phyloP scores from a whole-genome alignment of 2,888 invertebrate species.

The Leptopterna dolabrata region DNA sequence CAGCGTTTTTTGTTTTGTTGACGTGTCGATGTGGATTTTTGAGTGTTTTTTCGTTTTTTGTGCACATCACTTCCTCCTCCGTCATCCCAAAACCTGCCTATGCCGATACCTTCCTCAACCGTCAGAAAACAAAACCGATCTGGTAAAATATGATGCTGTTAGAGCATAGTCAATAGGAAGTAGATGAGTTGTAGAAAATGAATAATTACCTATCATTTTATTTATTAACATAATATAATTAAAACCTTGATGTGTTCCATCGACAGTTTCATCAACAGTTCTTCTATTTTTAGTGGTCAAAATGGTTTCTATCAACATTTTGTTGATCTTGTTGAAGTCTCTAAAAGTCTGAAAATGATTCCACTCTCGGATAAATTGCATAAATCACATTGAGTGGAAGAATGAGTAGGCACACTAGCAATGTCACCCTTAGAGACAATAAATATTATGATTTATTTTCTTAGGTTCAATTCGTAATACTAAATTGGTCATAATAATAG shows the following conservation, averaged over 20 bases:
- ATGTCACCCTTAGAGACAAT: too few species aligned
- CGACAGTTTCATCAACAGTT: not conserved
- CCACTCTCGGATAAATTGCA: too few species aligned
- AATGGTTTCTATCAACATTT: too few species aligned
- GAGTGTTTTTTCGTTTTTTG: not conserved
- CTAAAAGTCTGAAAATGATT: too few species aligned
- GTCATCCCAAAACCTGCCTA: slow-evolving; percentile 10
- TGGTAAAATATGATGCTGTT: slow-evolving; percentile 20
- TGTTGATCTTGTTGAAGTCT: too few species aligned
- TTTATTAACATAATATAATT: too few species aligned
- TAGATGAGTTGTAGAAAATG: not conserved
- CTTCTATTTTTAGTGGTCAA: too few species aligned
- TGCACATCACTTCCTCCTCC: slow-evolving; percentile 14
- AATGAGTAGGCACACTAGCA: too few species aligned
- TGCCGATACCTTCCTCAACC: slow-evolving; percentile 14
- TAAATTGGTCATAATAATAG: too few species aligned
- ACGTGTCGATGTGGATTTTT: slow-evolving; percentile 2
- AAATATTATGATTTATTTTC: too few species aligned
- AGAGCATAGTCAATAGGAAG: not conserved
- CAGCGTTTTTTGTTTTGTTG: not conserved
- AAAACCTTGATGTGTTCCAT: not conserved
- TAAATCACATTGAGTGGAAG: too few species aligned
- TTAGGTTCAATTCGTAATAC: too few species aligned
- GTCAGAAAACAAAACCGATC: not conserved
- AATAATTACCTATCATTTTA: not conserved